Evolutionary conservation across 2,888 invertebrate genomes (phyloP), one percentile per base, ranked within the genome.

Genomic region (Chelonus formosanus): DNA sequence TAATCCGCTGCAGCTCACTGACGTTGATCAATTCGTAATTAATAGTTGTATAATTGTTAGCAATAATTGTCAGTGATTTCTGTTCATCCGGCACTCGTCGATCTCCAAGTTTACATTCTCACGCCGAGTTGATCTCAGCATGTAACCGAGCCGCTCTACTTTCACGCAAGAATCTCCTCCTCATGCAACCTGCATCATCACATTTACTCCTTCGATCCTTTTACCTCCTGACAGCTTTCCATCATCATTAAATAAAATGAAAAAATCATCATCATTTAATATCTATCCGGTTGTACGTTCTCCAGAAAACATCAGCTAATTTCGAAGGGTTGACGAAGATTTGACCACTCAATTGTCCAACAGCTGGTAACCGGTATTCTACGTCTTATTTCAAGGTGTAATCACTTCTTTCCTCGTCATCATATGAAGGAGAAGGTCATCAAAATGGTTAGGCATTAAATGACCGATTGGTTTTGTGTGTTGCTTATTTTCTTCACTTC

Each of bases 31-130:
- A 61, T 61, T 60, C 8, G 50, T 56, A 65, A 65, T 65, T 53
- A 65, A 65, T 59, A 59, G 59, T 45, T 65, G 65, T 53, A 65
- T 65, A 65, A 65, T 65, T 61, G 65, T 65, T 61, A 43, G 40
- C 48, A 47, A 61, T 65, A 60, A 65, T 65, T 61, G 60, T 55
- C 36, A 48, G 55, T 65, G 55, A 60, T 65, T 34, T 40, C 32
- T 52, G 65, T 55, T 65, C 50, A 48, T 59, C 48, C 48, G 55
- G 65, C 52, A 45, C 53, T 62, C 57, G 47, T 61, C 43, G 52
- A 61, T 40, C 40, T 43, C 35, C 44, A 35, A 55, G 50, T 65
- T 56, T 56, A 61, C 40, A 65, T 65, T 65, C 65, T 62, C 66
- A 58, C 53, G 62, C 44, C 35, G 43, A 47, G 8, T 35, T 63